Percentiles rank a stretch among this genome's conserved stretches.
These are phyloP conservation scores for Patagioenas fasciata DNA, from an alignment of 2,113 vertebrate species.

Conservation along the genomic window DNA sequence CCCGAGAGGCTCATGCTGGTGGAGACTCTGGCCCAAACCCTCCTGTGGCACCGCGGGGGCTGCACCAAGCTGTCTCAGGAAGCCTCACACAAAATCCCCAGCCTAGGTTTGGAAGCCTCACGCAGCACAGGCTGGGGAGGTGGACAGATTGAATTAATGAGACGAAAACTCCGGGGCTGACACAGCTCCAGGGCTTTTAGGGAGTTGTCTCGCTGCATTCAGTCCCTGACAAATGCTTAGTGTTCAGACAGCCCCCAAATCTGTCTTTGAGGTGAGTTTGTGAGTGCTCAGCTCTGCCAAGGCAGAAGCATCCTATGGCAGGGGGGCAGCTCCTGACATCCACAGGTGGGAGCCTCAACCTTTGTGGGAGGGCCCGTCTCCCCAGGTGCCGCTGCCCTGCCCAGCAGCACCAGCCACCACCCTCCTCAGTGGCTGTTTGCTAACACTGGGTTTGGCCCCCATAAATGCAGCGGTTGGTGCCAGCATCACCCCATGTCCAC, in stretches of 20 bases:
- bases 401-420: background rate
- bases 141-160: background rate
- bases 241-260: background rate
- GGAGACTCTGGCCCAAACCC: background rate
- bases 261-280: background rate
- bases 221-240: background rate
- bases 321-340: background rate
- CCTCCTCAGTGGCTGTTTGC: background rate
- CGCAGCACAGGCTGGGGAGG: background rate
- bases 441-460: background rate
- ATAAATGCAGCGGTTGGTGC: rapidly evolving
- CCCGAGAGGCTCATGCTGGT: background rate
- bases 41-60: rapidly evolving
- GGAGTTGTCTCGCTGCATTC: background rate
- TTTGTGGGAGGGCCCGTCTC: background rate
- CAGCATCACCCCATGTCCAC: rapidly evolving
- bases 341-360: rapidly evolving
- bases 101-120: background rate
- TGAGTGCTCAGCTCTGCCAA: background rate
- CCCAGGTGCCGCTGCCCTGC: background rate
- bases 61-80: background rate
- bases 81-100: background rate
- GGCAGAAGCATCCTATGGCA: background rate
- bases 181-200: background rate
- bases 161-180: background rate